Conservation (phyloP, 2,797 vertebrate genomes). For the Microctenopoma steveboyesi region DNA sequence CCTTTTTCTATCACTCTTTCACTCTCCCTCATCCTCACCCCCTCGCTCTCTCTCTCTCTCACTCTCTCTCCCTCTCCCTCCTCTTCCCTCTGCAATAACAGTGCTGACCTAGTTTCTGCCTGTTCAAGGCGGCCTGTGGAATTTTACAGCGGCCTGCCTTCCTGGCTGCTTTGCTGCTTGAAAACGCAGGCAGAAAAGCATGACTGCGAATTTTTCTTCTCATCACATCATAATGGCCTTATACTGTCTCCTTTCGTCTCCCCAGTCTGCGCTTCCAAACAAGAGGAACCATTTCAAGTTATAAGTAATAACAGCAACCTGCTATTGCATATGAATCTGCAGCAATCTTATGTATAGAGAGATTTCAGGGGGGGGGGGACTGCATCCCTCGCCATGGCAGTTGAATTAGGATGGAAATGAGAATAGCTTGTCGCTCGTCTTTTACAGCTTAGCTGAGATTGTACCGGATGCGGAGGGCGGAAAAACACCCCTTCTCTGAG, state of each 20-base stretch:
- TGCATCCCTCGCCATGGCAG: constrained; percentile 44
- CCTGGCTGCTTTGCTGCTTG: constrained; percentile 80
- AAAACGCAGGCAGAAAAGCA: constrained; percentile 87
- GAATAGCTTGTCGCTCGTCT: constrained; percentile 67
- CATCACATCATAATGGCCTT: constrained; percentile 77
- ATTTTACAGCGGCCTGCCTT: constrained; percentile 91
- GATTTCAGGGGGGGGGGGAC: constrained; percentile 17
- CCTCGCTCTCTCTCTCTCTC: constrained; percentile 64
- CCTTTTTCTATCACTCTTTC: constrained; percentile 62
- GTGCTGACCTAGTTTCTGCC: constrained; percentile 91
- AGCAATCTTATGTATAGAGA: constrained; percentile 30
- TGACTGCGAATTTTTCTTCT: constrained; percentile 85
- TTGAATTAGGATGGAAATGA: constrained; percentile 75
- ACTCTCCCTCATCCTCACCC: constrained; percentile 53
- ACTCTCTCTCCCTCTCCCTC: constrained; percentile 68
- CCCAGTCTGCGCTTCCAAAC: constrained; percentile 32
- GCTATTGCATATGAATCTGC: constrained; percentile 21
- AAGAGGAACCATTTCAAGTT: constrained; percentile 34
- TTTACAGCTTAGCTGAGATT: constrained; percentile 71
- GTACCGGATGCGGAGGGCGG: constrained; percentile 74
- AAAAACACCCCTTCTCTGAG: constrained; percentile 69
- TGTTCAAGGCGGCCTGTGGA: constrained; percentile 90
- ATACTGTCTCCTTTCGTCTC: constrained; percentile 34
- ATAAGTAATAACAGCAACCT: constrained; percentile 46
- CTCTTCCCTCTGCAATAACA: constrained; percentile 89